Evolutionary conservation across 2,888 invertebrate species (phyloP), one percentile per base, ranked within the genome.

Genomic region (Drosophila mulleri): DNA sequence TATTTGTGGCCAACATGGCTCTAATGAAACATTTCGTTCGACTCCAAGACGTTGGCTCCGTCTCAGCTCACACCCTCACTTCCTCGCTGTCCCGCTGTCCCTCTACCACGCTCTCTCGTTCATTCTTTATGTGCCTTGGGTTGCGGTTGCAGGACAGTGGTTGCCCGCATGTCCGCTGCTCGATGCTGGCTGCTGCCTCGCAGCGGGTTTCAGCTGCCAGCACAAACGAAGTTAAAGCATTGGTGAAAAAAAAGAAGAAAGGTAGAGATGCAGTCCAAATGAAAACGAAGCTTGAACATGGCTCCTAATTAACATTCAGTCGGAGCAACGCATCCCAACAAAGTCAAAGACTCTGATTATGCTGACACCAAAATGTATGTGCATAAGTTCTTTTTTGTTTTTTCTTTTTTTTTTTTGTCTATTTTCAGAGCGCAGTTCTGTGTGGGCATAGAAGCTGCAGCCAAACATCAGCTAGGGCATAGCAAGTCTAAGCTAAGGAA

Each of bases 21-120:
- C 90, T 90, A 86, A 90, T 86, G 90, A 86, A 86, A 90, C 89
- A 86, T 83, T 83, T 86, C 75, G 69, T 63, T 74, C 63, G 50
- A 44, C 58, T 62, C 50, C 73, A 90, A 83, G 84, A 84, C 73
- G 83, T 72, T 88, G 64, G 66, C 62, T 4, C 9, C 44, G 20
- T 58, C 65, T 58, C 67, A 53, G 60, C 66, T 63, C 65, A 68
- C n/a, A 56, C 69, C 66, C 45, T 8, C 52, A 6, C 18, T 1
- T n/a, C n/a, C 71, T 60, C 32, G n/a, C n/a, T n/a, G n/a, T n/a
- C n/a, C n/a, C n/a, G n/a, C n/a, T n/a, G n/a, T n/a, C n/a, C n/a
- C n/a, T n/a, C n/a, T n/a, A 18, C 44, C 29, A 7, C 53, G 50
- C 48, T 16, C 26, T 26, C 26, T 26, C 26, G 26, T 26, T 26